These are phyloP conservation scores for Clarias gariepinus DNA, from an alignment of 2,113 vertebrate species.

Conservation along the genomic window DNA sequence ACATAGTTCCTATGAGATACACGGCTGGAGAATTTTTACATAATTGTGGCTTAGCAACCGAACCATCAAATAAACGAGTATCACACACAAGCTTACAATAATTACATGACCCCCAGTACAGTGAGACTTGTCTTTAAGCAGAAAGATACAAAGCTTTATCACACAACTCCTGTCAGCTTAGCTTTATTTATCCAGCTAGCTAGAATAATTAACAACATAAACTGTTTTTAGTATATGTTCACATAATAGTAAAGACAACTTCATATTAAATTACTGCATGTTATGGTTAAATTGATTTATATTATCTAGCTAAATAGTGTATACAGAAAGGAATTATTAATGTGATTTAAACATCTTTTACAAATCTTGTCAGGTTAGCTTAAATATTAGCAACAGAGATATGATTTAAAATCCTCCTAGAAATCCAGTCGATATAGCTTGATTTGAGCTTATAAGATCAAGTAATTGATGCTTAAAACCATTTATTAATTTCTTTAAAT, in stretches of 20 bases:
- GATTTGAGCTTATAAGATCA: neutral
- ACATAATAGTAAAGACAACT: neutral
- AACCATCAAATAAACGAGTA: constrained; percentile 49
- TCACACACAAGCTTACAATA: constrained; percentile 39
- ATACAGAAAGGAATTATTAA: neutral
- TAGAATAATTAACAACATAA: neutral
- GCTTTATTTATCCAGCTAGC: neutral
- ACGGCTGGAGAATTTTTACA: neutral
- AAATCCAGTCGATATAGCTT: neutral
- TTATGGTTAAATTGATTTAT: neutral
- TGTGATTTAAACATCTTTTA: neutral
- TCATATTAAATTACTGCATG: neutral
- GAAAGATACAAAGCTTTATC: neutral
- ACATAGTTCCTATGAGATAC: neutral
- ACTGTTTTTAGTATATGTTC: neutral
- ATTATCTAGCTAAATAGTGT: neutral
- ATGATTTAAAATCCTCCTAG: neutral
- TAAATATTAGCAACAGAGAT: neutral
- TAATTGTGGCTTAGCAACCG: neutral
- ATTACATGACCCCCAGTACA: constrained; percentile 37
- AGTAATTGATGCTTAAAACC: too few relatives aligned
- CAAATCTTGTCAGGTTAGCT: neutral
- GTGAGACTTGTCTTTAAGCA: neutral
- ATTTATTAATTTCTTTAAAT: too few relatives aligned
- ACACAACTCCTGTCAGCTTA: neutral